Percentiles rank a stretch among this genome's conserved stretches.
These are phyloP conservation scores for Fissipunctia ypsillon DNA, from an alignment of 2,888 invertebrate genomes.

Conservation along the genomic window DNA sequence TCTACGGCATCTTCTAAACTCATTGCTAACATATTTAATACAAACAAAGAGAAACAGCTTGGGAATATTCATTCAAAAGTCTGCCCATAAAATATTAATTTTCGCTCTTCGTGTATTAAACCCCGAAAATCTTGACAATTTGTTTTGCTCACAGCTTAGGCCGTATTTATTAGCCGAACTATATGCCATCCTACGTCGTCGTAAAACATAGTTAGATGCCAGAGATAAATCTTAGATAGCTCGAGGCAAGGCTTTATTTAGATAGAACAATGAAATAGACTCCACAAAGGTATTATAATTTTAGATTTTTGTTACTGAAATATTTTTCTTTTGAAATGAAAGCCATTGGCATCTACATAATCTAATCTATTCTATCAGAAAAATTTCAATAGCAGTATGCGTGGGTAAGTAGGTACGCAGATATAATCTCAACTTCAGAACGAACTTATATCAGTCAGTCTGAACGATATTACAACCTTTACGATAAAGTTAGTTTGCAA, in stretches of 20 bases:
- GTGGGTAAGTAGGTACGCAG: background rate
- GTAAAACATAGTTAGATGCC: constrained; percentile 22
- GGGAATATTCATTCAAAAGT: background rate
- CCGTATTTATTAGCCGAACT: constrained; percentile 16
- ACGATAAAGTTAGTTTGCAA: constrained; percentile 30
- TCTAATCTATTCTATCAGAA: background rate
- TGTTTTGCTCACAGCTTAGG: constrained; percentile 11
- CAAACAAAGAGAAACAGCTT: background rate
- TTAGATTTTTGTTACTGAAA: constrained; percentile 6
- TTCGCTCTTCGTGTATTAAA: constrained; percentile 3
- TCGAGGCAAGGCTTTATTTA: constrained; percentile 1
- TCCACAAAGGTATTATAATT: background rate
- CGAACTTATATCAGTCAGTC: constrained; percentile 11
- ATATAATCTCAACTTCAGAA: background rate
- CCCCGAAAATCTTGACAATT: constrained; percentile 24
- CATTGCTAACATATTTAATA: background rate
- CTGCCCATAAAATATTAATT: constrained; percentile 10
- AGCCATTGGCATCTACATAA: too few species aligned
- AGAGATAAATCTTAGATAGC: constrained; percentile 11
- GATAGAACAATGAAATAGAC: background rate
- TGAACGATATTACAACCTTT: constrained; percentile 21
- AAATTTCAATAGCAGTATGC: background rate
- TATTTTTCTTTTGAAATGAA: too few species aligned
- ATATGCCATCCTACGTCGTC: background rate
- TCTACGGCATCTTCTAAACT: background rate